phyloP scores from a whole-genome alignment of 2,113 vertebrate species.

The Sinosuthora webbiana region DNA sequence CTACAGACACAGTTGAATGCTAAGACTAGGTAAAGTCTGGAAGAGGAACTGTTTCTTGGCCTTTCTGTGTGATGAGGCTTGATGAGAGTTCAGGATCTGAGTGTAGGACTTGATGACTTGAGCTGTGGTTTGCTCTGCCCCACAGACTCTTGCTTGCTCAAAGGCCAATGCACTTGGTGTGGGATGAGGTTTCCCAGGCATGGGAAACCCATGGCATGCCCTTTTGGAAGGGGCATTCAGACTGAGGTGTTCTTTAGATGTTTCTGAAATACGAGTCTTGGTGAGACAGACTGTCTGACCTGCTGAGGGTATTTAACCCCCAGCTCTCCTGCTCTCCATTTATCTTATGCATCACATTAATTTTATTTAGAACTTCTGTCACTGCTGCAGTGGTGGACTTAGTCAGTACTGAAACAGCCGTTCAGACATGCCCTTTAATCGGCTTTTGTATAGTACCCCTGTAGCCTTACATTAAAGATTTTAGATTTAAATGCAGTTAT shows the following conservation, averaged over 20 bases:
- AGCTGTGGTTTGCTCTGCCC: not conserved
- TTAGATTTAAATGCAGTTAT: slow-evolving; percentile 7
- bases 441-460: not conserved
- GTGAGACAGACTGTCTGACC: not conserved
- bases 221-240: not conserved
- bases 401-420: not conserved
- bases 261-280: not conserved
- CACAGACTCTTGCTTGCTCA: not conserved
- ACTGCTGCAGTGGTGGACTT: not conserved
- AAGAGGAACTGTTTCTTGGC: not conserved
- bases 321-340: not conserved
- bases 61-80: not conserved
- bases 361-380: not conserved
- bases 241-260: not conserved
- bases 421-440: not conserved
- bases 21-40: not conserved
- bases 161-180: not conserved
- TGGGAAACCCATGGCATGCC: not conserved
- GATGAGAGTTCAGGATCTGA: not conserved
- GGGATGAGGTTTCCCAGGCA: not conserved
- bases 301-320: not conserved
- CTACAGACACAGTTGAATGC: not conserved
- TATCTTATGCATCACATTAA: not conserved
- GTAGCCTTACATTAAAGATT: not conserved
- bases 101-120: not conserved